A percentile compares a stretch with the other conserved stretches of the same genome.
These are phyloP conservation scores for Pseudopleuronectes americanus DNA, from an alignment of 2,797 vertebrate genomes.

Conservation along the genomic window DNA sequence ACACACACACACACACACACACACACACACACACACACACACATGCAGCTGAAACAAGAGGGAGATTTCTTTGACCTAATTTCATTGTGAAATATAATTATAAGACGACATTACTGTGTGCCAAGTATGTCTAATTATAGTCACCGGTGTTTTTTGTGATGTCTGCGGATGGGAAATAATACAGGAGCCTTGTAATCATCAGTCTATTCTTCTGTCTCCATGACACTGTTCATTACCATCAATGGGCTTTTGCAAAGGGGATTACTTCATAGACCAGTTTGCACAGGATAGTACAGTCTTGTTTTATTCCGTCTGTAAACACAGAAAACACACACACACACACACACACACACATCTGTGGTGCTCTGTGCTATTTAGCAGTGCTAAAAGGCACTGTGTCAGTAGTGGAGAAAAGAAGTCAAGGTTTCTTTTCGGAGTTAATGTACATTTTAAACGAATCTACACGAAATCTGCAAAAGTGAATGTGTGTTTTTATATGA, in stretches of 20 bases:
- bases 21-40: constrained; percentile 18
- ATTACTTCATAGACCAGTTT: constrained; percentile 55
- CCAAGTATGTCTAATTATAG: constrained; percentile 68
- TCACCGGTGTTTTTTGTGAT: constrained; percentile 53
- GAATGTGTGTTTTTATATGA: too few species aligned
- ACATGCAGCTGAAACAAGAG: constrained; percentile 9
- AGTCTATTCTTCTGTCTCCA: constrained; percentile 61
- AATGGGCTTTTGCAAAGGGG: constrained; percentile 42
- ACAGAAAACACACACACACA: neutral
- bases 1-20: constrained; percentile 32
- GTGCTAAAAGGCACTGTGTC: too few species aligned
- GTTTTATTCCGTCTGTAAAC: constrained; percentile 20
- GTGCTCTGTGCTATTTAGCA: neutral
- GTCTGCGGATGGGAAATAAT: constrained; percentile 62
- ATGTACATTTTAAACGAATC: too few species aligned
- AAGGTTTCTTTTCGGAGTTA: too few species aligned
- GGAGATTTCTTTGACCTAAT: constrained; percentile 39
- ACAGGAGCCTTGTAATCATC: constrained; percentile 64
- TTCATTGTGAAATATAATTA: constrained; percentile 69
- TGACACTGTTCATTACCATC: constrained; percentile 64
- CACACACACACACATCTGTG: constrained; percentile 3
- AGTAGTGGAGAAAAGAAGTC: too few species aligned
- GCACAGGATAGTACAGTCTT: constrained; percentile 21
- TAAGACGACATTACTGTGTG: constrained; percentile 63
- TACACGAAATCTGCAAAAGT: too few species aligned